Conservation (phyloP, 2,888 invertebrate genomes). For the Plagodis dolabraria region DNA sequence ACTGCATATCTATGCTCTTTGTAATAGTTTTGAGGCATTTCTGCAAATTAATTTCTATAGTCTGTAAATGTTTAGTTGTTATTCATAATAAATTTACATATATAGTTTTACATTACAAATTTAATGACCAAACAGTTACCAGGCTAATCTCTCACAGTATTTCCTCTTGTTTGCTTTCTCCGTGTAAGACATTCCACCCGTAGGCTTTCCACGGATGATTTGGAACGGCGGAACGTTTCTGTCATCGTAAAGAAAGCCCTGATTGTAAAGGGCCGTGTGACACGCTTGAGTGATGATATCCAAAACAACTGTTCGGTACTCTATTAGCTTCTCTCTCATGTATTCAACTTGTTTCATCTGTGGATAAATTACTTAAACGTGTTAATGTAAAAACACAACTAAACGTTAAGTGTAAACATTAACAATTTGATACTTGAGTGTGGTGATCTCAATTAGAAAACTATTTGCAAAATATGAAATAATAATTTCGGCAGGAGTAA, state of each 20-base stretch:
- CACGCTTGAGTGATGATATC: slow-evolving; percentile 87
- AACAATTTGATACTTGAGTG: no score
- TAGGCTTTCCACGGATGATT: slow-evolving; percentile 84
- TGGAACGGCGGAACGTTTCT: slow-evolving; percentile 77
- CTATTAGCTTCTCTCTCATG: slow-evolving; percentile 59
- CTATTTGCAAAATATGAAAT: no score
- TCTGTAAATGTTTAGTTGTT: neutral
- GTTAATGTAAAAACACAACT: no score
- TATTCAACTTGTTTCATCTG: slow-evolving; percentile 80
- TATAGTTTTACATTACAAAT: no score
- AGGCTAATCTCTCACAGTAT: slow-evolving; percentile 91
- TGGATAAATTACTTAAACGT: slow-evolving; percentile 27
- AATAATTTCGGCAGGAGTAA: no score
- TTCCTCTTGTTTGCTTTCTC: slow-evolving; percentile 93
- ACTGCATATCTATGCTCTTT: no score
- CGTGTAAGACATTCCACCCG: slow-evolving; percentile 92
- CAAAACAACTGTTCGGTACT: slow-evolving; percentile 70
- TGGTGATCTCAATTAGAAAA: no score
- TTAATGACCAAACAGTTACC: slow-evolving; percentile 77
- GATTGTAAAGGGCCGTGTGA: slow-evolving; percentile 88
- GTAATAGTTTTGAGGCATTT: no score
- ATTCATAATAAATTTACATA: no score
- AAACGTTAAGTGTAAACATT: no score
- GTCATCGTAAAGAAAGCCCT: slow-evolving; percentile 93
- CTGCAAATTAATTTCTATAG: neutral